A percentile compares a stretch with the other conserved stretches of the same genome.
These are phyloP conservation scores for Pagrus major DNA, from an alignment of 2,113 vertebrate species.

Conservation along the genomic window DNA sequence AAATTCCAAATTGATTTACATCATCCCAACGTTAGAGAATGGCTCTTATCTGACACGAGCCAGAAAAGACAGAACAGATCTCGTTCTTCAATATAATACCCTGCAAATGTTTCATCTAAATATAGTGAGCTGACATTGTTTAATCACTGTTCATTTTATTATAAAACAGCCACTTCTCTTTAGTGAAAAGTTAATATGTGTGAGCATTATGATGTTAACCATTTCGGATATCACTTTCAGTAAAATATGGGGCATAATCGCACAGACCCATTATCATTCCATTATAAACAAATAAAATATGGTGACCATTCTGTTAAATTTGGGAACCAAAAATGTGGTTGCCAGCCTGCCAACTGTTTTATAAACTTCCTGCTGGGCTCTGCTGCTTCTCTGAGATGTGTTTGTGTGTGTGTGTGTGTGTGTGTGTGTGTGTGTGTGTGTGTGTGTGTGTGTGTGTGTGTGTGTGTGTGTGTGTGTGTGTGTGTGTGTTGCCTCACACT, in stretches of 20 bases:
- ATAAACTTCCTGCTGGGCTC: constrained; percentile 16
- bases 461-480: neutral
- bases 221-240: constrained; percentile 1
- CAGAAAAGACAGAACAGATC: constrained; percentile 1
- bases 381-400: neutral
- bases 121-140: neutral
- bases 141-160: neutral
- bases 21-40: constrained; percentile 13
- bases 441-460: constrained; percentile 21
- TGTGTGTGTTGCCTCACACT: constrained; percentile 26
- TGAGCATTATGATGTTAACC: neutral
- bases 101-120: constrained; percentile 4
- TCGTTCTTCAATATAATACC: neutral
- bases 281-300: constrained; percentile 54
- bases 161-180: neutral
- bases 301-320: constrained; percentile 29
- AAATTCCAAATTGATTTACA: neutral
- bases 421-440: neutral
- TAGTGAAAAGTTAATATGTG: neutral
- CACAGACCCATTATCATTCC: constrained; percentile 35
- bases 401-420: neutral
- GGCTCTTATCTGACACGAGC: neutral
- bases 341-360: constrained; percentile 27
- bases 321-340: constrained; percentile 17
- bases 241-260: constrained; percentile 35